These are phyloP conservation scores for Sympetrum striolatum DNA, from an alignment of 2,888 invertebrate genomes.

Conservation along the genomic window DNA sequence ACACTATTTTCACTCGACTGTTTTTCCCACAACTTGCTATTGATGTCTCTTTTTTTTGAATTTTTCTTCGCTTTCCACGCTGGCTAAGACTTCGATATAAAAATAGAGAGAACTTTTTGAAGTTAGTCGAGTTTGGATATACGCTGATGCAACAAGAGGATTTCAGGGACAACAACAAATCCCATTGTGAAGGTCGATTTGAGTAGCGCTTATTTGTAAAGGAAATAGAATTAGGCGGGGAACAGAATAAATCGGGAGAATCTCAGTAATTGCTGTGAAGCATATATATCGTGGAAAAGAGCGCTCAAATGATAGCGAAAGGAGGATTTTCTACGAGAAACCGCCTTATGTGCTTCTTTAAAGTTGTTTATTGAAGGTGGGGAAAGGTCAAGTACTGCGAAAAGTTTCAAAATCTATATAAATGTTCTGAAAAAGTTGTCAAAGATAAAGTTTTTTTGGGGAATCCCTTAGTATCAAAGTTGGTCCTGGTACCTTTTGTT, in stretches of 20 bases:
- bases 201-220: too few species aligned
- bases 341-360: too few species aligned
- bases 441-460: too few species aligned
- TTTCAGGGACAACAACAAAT: neutral
- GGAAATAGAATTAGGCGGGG: neutral
- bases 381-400: too few species aligned
- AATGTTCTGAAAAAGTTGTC: too few species aligned
- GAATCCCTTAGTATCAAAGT: too few species aligned
- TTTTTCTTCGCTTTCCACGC: neutral
- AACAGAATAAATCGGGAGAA: neutral
- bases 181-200: neutral
- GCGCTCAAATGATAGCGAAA: neutral
- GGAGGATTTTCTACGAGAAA: neutral
- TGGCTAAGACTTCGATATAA: neutral
- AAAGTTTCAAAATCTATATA: too few species aligned
- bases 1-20: neutral
- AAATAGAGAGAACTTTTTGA: neutral
- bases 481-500: too few species aligned
- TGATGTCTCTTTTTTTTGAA: neutral
- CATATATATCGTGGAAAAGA: neutral
- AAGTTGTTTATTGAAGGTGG: too few species aligned
- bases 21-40: neutral
- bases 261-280: neutral
- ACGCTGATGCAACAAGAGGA: neutral
- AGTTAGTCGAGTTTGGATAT: neutral